Evolutionary conservation across 2,888 invertebrate genomes (phyloP).

Genomic region (Chrysopilus asiliformis): DNA sequence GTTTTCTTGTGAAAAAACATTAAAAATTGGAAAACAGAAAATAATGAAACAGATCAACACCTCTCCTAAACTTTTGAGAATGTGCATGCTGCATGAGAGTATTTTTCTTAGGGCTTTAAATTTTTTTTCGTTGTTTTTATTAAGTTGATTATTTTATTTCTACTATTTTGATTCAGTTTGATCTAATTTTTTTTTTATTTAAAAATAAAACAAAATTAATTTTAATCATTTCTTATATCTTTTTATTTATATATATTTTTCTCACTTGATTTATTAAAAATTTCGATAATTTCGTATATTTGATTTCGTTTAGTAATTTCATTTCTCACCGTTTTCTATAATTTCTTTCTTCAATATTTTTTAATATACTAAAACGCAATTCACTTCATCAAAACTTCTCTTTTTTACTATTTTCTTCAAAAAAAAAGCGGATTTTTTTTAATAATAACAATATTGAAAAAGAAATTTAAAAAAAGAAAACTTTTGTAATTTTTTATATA

Average conservation of each 20-base stretch:
- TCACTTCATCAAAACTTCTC: slow-evolving; percentile 1
- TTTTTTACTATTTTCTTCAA: not conserved
- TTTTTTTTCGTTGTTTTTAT: slow-evolving; percentile 13
- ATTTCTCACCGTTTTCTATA: too few relatives aligned
- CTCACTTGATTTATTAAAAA: too few relatives aligned
- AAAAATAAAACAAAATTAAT: slow-evolving; percentile 7
- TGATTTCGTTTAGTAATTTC: too few relatives aligned
- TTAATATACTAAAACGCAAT: slow-evolving; percentile 2
- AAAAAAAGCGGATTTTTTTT: not conserved
- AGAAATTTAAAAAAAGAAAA: not conserved
- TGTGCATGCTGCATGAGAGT: slow-evolving; percentile 21
- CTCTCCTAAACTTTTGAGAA: slow-evolving; percentile 29
- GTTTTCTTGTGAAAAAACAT: too few relatives aligned
- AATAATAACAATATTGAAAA: not conserved
- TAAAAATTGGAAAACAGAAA: slow-evolving; percentile 14
- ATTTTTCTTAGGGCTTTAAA: slow-evolving; percentile 7
- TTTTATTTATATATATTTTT: slow-evolving; percentile 5
- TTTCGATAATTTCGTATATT: too few relatives aligned
- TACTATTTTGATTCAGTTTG: slow-evolving; percentile 12
- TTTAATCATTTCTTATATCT: slow-evolving; percentile 4
- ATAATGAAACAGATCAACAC: slow-evolving; percentile 32
- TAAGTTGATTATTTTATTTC: slow-evolving; percentile 12
- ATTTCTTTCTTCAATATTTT: slow-evolving; percentile 1
- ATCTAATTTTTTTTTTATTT: slow-evolving; percentile 11
- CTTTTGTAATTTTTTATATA: too few relatives aligned